These are phyloP conservation scores for Halcyon malimbica DNA, from an alignment of 2,113 vertebrate species.

Conservation along the genomic window DNA sequence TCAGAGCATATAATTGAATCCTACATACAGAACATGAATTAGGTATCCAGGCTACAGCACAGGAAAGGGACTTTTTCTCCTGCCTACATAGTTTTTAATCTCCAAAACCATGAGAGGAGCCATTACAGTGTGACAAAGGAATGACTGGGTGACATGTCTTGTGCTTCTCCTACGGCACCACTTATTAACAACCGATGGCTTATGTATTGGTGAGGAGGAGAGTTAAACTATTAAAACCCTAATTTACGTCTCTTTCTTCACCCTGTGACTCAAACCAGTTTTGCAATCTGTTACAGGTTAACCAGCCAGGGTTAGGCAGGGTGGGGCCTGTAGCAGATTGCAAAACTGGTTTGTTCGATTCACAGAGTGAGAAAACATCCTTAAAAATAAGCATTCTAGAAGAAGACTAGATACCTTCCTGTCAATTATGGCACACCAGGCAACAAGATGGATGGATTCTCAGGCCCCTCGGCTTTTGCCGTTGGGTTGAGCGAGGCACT, in stretches of 20 bases:
- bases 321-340: constrained; percentile 45
- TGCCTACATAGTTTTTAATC: background rate
- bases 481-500: accelerated
- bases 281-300: constrained; percentile 69
- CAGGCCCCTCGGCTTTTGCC: background rate
- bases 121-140: background rate
- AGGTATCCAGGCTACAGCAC: background rate
- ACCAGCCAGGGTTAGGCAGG: constrained; percentile 55
- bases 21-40: background rate
- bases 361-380: background rate
- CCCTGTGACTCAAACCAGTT: constrained; percentile 57
- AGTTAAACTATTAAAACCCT: background rate
- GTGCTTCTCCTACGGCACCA: background rate
- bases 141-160: background rate
- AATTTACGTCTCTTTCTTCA: background rate
- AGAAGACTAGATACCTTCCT: background rate
- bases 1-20: background rate
- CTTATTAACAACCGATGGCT: background rate
- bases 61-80: background rate
- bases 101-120: background rate
- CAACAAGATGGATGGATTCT: background rate
- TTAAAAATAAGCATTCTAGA: background rate
- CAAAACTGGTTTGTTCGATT: constrained; percentile 61
- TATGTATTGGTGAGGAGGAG: background rate
- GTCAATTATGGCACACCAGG: background rate